A percentile compares a stretch with the other conserved stretches of the same genome.
These are phyloP conservation scores for Limnephilus auricula DNA, from an alignment of 2,888 invertebrate species.

Conservation along the genomic window DNA sequence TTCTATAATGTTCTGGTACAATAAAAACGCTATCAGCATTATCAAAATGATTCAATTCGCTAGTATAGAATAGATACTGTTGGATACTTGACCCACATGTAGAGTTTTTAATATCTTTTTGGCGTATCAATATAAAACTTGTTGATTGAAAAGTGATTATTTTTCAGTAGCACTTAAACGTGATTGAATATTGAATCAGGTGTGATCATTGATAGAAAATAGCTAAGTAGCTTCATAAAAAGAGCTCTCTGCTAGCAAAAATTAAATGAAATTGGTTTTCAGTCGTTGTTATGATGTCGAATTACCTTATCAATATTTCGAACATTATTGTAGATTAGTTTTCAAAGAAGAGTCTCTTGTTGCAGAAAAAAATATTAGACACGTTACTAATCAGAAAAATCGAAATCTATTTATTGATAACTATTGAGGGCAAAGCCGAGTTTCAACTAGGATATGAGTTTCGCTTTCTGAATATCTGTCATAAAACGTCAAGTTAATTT, in stretches of 20 bases:
- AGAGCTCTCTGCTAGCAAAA: background rate
- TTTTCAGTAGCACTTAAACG: background rate
- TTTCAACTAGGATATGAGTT: background rate
- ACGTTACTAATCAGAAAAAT: no score
- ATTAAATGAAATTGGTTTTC: background rate
- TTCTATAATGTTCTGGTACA: background rate
- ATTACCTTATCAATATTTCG: background rate
- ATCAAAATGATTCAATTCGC: background rate
- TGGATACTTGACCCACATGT: background rate
- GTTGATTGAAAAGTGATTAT: background rate
- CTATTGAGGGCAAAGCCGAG: background rate
- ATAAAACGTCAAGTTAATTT: background rate
- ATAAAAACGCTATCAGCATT: background rate
- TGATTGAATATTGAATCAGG: background rate
- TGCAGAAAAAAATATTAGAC: background rate
- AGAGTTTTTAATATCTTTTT: background rate
- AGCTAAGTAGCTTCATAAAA: background rate
- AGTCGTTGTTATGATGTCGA: background rate
- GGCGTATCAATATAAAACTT: background rate
- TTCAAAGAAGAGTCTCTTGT: background rate
- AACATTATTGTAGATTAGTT: background rate
- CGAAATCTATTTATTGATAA: background rate
- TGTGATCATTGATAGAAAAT: background rate
- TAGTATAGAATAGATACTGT: background rate
- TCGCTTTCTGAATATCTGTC: background rate